These are phyloP conservation scores for Pelobates fuscus DNA, from an alignment of 2,113 vertebrate genomes.

Conservation along the genomic window DNA sequence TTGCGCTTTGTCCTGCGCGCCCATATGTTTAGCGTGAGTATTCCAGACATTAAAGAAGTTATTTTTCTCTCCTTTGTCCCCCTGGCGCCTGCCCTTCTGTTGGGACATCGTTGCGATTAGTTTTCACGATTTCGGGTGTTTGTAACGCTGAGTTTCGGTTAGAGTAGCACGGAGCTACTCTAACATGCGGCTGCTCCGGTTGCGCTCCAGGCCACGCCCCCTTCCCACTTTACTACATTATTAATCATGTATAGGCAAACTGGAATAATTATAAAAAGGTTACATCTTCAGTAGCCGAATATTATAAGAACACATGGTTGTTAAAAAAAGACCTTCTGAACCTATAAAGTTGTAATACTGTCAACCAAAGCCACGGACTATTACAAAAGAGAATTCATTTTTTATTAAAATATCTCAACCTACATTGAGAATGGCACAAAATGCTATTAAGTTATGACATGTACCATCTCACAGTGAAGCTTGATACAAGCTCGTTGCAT, in stretches of 20 bases:
- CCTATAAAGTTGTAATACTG: neutral
- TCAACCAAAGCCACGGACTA: neutral
- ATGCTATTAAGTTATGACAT: neutral
- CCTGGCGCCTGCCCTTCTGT: too few relatives aligned
- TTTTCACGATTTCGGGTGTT: too few relatives aligned
- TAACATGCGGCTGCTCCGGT: too few relatives aligned
- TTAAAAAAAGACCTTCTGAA: constrained; percentile 5
- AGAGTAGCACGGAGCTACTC: too few relatives aligned
- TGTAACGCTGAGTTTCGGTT: too few relatives aligned
- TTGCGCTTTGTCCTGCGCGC: too few relatives aligned
- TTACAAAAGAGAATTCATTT: neutral
- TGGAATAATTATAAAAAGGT: constrained; percentile 6
- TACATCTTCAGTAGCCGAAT: neutral
- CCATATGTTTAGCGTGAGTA: too few relatives aligned
- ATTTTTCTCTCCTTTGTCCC: too few relatives aligned
- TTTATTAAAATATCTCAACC: neutral
- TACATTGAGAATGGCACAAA: neutral
- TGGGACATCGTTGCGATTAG: too few relatives aligned
- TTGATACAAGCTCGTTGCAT: too few relatives aligned
- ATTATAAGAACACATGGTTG: neutral
- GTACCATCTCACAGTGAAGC: neutral
- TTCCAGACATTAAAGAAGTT: too few relatives aligned
- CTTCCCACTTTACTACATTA: neutral
- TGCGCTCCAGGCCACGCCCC: too few relatives aligned
- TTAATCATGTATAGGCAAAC: neutral